Conservation (phyloP, 2,113 vertebrate species). For the Oreotrochilus melanogaster region DNA sequence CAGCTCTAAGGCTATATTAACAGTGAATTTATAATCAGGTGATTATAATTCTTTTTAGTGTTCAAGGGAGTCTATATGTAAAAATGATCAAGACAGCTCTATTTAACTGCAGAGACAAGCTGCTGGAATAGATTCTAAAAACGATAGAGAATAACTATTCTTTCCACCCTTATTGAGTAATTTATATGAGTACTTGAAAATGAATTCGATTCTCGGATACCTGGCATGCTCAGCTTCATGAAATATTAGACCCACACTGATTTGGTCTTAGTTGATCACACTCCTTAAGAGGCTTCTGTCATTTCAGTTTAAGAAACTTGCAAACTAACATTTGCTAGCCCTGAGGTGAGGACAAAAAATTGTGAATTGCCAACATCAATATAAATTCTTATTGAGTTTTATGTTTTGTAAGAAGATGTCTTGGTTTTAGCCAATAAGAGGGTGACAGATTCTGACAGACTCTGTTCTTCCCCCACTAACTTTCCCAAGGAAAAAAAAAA, state of each 20-base stretch:
- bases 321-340: neutral
- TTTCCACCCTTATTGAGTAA: constrained; percentile 57
- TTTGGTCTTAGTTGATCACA: neutral
- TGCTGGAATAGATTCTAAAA: constrained; percentile 68
- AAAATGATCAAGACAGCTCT: constrained; percentile 81
- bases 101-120: constrained; percentile 76
- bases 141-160: constrained; percentile 45
- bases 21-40: constrained; percentile 85
- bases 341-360: neutral
- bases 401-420: neutral
- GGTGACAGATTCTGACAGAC: too few relatives aligned
- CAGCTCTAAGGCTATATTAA: constrained; percentile 83
- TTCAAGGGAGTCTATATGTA: constrained; percentile 79
- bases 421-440: too few relatives aligned
- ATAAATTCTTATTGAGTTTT: neutral
- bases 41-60: constrained; percentile 81
- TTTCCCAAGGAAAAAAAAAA: too few relatives aligned
- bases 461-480: too few relatives aligned
- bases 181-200: constrained; percentile 58
- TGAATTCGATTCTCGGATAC: constrained; percentile 29
- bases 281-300: neutral
- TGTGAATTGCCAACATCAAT: neutral
- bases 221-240: neutral
- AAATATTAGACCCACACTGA: neutral
- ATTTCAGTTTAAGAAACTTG: neutral